phyloP scores from a whole-genome alignment of 30 jellyfish, hydroid and myxozoan species.

The Catostylus mosaicus region DNA sequence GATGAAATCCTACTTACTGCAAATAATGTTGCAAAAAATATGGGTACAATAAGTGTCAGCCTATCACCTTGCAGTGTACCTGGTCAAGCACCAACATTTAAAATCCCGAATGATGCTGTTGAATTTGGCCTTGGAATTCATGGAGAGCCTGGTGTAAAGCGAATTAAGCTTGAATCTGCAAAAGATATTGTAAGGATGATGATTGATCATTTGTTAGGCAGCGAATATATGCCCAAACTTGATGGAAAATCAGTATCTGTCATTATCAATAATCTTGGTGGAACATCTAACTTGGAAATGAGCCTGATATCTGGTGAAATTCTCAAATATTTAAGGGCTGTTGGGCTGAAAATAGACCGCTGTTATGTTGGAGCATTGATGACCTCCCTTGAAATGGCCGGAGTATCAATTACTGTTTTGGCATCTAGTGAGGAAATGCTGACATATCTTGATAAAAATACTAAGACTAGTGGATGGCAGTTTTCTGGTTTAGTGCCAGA shows the following conservation, averaged over 20 bases:
- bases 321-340: slow-evolving; percentile 12
- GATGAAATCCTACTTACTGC: slow-evolving; percentile 53
- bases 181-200: slow-evolving; percentile 62
- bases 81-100: slow-evolving; percentile 90
- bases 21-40: slow-evolving; percentile 17
- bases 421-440: slow-evolving; percentile 41
- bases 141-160: slow-evolving; percentile 97
- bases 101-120: slow-evolving; percentile 74
- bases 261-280: slow-evolving; percentile 91
- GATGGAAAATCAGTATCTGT: slow-evolving; percentile 59
- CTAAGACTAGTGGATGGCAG: slow-evolving; percentile 40
- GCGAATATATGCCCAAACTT: slow-evolving; percentile 71
- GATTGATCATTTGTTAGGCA: slow-evolving; percentile 77
- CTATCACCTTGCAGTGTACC: slow-evolving; percentile 98
- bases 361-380: slow-evolving; percentile 84
- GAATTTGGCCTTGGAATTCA: slow-evolving; percentile 99
- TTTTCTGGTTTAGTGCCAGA: slow-evolving; percentile 10
- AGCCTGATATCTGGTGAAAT: slow-evolving; percentile 80
- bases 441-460: slow-evolving; percentile 41
- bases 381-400: slow-evolving; percentile 98
- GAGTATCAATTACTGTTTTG: slow-evolving; percentile 84
- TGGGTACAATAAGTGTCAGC: slow-evolving; percentile 98
- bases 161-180: slow-evolving; percentile 75
- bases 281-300: slow-evolving; percentile 90
- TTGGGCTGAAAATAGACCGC: slow-evolving; percentile 50